Base-by-base conservation (phyloP, 2,113 vertebrate genomes). In the Tyrannus savana region DNA sequence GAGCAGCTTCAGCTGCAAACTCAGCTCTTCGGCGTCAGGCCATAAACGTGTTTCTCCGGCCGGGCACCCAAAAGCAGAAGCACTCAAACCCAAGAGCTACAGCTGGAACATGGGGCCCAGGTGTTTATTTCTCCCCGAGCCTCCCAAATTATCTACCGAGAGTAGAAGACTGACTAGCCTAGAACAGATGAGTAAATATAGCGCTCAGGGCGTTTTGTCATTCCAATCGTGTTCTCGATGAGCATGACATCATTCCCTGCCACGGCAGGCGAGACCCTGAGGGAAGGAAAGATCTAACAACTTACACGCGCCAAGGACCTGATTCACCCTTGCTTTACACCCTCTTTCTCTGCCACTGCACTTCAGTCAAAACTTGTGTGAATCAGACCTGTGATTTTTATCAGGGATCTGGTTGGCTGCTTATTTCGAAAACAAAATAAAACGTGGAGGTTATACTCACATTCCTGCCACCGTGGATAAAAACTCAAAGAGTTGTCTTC, bases 1-100 rank as follows among this genome's bases (percentile, higher is more conserved):
- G 75, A 89, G 59, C 78, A 69, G 63, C 71, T 93, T 91, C 82
- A 93, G 89, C 66, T 96, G 84, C 81, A 91, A 23, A 22, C 46
- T 87, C 89, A 89, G 90, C 63, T 35, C 76, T 73, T 68, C 8
- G 2, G 67, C 49, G 82, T 35, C 58, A 76, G 74, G 62, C 75
- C 75, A 30, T 41, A 44, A 72, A 41, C 0, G 5, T 0, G 0
- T 6, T 93, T 56, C 87, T 91, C 58, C 0, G 2, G 89, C 58
- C 71, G 52, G 87, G 30, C n/a, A 58, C 17, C 64, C 90, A 44
- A 52, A 90, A 94, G 35, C 1, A 11, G 79, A 91, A 64, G 67
- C 87, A 55, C 86, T 76, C 75, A 10, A 89, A 81, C 37, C 49
- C 64, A 63, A 79, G 63, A 79, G 81, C 49, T 58, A 27, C 67